Evolutionary conservation across 2,113 vertebrate species (phyloP).

Genomic region (Calcarius ornatus): DNA sequence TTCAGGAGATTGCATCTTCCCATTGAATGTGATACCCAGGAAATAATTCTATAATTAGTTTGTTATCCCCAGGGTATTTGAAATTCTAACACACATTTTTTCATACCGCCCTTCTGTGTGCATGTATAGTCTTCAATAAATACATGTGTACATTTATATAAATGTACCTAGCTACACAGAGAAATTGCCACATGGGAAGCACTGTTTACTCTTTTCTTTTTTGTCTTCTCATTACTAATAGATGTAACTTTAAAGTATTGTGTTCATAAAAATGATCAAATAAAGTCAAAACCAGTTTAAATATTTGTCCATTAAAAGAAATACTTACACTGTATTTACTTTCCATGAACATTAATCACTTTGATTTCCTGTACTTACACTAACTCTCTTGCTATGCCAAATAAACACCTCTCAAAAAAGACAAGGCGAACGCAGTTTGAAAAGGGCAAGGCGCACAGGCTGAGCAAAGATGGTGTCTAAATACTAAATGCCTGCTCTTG

Average conservation of each 20-base stretch:
- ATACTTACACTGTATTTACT: not conserved
- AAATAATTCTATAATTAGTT: conserved; percentile 50
- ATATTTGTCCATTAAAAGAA: not conserved
- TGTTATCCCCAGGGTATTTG: not conserved
- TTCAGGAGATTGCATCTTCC: not conserved
- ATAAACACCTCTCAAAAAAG: not conserved
- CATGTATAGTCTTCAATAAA: not conserved
- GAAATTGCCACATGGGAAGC: not conserved
- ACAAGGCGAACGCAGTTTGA: not conserved
- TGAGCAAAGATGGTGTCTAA: not conserved
- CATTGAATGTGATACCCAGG: not conserved
- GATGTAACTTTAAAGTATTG: not conserved
- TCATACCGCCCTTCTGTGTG: not conserved
- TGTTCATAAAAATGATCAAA: not conserved
- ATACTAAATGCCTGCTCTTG: not conserved
- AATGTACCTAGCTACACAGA: not conserved
- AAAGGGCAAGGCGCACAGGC: not conserved
- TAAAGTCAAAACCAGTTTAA: not conserved
- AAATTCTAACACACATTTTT: not conserved
- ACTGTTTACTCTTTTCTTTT: not conserved
- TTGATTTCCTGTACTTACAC: not conserved
- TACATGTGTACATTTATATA: not conserved
- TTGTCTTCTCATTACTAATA: not conserved
- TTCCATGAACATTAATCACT: not conserved
- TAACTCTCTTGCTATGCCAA: not conserved